phyloP scores from a whole-genome alignment of 2,797 vertebrate species.

The Sitta carolinensis region DNA sequence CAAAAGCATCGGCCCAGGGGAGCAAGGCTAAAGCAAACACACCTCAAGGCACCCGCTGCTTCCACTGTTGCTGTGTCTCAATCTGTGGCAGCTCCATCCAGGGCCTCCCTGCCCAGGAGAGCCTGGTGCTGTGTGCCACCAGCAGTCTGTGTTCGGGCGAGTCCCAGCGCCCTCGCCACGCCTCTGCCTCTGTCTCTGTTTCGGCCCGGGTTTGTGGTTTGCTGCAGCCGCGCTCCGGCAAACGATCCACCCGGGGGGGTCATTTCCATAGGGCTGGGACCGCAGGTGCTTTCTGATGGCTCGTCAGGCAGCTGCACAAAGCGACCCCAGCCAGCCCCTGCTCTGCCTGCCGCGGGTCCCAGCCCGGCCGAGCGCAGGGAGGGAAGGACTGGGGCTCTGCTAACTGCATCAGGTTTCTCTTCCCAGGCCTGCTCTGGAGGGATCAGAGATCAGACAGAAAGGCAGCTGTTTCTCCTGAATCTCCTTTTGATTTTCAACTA shows the following conservation, averaged over 20 bases:
- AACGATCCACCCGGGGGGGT: constrained; percentile 32
- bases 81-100: not conserved
- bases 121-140: not conserved
- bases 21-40: not conserved
- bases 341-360: not conserved
- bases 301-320: constrained; percentile 43
- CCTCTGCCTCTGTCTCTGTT: not conserved
- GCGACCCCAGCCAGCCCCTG: not conserved
- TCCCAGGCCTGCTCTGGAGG: not conserved
- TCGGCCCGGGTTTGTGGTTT: constrained; percentile 23
- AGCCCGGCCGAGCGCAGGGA: not conserved
- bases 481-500: not conserved
- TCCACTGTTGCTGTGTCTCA: not conserved
- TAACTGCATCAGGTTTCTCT: not conserved
- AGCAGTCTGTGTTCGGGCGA: not conserved
- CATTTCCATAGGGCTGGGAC: constrained; percentile 53
- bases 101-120: not conserved
- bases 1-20: rapidly evolving
- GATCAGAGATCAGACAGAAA: not conserved
- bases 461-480: constrained; percentile 21
- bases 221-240: not conserved
- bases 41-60: not conserved
- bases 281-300: constrained; percentile 68
- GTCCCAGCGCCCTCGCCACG: rapidly evolving
- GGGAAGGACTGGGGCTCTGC: not conserved